Percentiles rank a stretch among this genome's conserved stretches.
Conservation (phyloP, 2,888 invertebrate genomes). For the Cheilosia variabilis region DNA sequence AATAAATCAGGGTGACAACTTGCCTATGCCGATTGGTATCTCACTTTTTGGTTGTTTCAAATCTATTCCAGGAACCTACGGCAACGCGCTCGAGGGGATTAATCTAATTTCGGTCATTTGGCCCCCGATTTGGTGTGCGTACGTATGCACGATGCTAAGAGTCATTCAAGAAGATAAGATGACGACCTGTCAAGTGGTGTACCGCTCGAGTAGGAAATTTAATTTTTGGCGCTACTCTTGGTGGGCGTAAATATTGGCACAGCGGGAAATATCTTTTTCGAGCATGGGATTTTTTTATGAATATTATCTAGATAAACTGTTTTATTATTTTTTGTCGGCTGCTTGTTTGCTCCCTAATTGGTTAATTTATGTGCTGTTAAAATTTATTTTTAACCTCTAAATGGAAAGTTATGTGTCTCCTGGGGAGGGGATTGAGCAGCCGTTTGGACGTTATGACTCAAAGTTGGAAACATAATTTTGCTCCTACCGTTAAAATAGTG, state of each 20-base stretch:
- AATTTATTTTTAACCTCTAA: constrained; percentile 11
- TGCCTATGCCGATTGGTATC: background rate
- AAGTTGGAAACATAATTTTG: constrained; percentile 8
- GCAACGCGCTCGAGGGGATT: constrained; percentile 6
- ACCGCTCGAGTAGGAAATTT: constrained; percentile 5
- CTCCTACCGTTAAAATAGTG: background rate
- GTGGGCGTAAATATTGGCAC: constrained; percentile 26
- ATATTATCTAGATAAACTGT: background rate
- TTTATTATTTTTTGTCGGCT: background rate
- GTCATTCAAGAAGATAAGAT: constrained; percentile 41
- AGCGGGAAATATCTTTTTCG: constrained; percentile 8
- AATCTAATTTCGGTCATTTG: constrained; percentile 12
- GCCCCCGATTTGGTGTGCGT: background rate
- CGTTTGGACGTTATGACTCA: background rate
- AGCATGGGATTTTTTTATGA: constrained; percentile 6
- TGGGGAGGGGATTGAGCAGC: background rate
- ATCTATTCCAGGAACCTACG: constrained; percentile 27
- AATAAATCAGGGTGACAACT: constrained; percentile 53
- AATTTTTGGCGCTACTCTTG: constrained; percentile 3
- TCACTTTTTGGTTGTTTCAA: background rate
- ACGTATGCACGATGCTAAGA: background rate
- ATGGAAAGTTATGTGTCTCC: constrained; percentile 4
- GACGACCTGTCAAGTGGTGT: constrained; percentile 29
- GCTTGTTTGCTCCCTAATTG: constrained; percentile 9
- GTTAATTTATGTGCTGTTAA: constrained; percentile 17